phyloP scores from a whole-genome alignment of 2,888 invertebrate genomes.

The Elysia crispata region DNA sequence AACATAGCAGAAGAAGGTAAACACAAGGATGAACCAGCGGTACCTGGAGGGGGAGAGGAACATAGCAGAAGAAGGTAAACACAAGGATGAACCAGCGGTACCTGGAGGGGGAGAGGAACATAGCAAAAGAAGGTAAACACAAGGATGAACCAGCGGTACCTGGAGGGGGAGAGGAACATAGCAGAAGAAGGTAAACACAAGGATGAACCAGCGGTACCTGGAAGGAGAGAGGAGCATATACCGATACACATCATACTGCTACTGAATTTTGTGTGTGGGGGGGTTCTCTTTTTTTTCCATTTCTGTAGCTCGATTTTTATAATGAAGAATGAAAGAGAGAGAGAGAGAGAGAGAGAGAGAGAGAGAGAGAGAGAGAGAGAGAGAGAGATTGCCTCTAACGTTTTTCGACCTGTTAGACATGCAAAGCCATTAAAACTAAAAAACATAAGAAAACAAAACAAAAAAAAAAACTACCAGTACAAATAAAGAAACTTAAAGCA shows the following conservation, averaged over 20 bases:
- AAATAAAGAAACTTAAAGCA: too few relatives aligned
- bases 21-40: constrained; percentile 85
- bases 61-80: constrained; percentile 91
- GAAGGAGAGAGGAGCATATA: constrained; percentile 37
- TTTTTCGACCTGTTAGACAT: too few relatives aligned
- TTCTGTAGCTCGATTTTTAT: too few relatives aligned
- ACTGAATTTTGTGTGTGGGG: too few relatives aligned
- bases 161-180: constrained; percentile 79
- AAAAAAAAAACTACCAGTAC: too few relatives aligned
- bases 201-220: constrained; percentile 84
- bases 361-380: too few relatives aligned
- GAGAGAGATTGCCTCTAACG: too few relatives aligned
- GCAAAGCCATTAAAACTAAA: too few relatives aligned
- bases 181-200: constrained; percentile 90
- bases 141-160: constrained; percentile 86
- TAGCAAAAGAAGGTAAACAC: constrained; percentile 92
- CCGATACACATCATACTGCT: too few relatives aligned
- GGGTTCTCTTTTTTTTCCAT: too few relatives aligned
- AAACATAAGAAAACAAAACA: too few relatives aligned
- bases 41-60: constrained; percentile 77
- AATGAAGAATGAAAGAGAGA: not conserved
- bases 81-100: constrained; percentile 87
- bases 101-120: constrained; percentile 37
- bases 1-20: constrained; percentile 91
- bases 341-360: too few relatives aligned